These are phyloP conservation scores for Eremobia ochroleuca DNA, from an alignment of 2,888 invertebrate genomes.

Conservation along the genomic window DNA sequence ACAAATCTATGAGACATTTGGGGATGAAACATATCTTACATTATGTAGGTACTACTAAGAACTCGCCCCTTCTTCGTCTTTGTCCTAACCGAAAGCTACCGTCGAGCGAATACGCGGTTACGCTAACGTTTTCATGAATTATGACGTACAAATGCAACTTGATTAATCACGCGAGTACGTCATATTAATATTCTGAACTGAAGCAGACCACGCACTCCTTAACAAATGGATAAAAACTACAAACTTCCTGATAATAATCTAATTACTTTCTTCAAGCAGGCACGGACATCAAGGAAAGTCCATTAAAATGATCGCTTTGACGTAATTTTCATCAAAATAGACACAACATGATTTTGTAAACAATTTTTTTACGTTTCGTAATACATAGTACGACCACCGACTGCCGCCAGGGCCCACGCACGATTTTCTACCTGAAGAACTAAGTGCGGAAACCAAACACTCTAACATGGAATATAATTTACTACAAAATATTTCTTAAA, in stretches of 20 bases:
- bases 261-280: neutral
- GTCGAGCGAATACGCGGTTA: neutral
- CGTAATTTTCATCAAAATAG: neutral
- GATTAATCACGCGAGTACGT: neutral
- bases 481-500: neutral
- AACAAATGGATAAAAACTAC: neutral
- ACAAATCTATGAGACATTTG: constrained; percentile 19
- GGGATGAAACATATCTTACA: neutral
- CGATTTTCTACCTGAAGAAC: neutral
- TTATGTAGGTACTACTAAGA: neutral
- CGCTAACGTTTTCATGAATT: neutral
- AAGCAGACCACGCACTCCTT: neutral
- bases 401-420: neutral
- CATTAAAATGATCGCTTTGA: neutral
- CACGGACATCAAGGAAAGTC: neutral
- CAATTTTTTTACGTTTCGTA: neutral
- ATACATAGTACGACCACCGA: neutral
- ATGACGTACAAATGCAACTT: neutral
- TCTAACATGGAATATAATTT: neutral
- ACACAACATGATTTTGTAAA: neutral
- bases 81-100: neutral
- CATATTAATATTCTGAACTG: neutral
- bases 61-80: neutral
- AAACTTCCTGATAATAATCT: neutral
- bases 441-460: neutral